These are phyloP conservation scores for Xestia rhomboidea DNA, from an alignment of 2,888 invertebrate species.

Conservation along the genomic window DNA sequence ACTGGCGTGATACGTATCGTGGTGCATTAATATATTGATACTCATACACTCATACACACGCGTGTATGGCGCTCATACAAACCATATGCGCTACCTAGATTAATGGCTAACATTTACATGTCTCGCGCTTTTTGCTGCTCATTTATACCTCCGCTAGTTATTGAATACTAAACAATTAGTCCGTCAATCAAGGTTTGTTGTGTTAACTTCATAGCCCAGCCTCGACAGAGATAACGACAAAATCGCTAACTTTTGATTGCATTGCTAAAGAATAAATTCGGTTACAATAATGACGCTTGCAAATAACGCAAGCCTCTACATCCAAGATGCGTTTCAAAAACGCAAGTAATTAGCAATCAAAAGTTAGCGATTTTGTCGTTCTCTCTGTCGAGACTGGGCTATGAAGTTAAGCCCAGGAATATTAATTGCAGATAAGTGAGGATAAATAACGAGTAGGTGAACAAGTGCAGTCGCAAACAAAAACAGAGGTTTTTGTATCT, in stretches of 20 bases:
- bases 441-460: conserved; percentile 47
- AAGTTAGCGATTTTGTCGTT: no score
- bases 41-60: conserved; percentile 53
- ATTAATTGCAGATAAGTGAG: conserved; percentile 36
- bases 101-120: conserved; percentile 68
- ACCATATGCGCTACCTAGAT: conserved; percentile 61
- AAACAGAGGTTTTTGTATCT: conserved; percentile 25
- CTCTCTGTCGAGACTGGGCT: no score
- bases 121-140: conserved; percentile 52
- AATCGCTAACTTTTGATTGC: no score
- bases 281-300: no score
- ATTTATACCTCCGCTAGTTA: conserved; percentile 44
- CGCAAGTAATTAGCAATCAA: no score
- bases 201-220: conserved; percentile 26
- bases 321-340: no score
- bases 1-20: conserved; percentile 77
- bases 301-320: no score
- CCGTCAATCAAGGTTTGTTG: conserved; percentile 23
- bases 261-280: no score
- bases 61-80: conserved; percentile 33
- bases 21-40: conserved; percentile 77
- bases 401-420: conserved; percentile 13
- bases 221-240: no score
- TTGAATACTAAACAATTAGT: conserved; percentile 56
- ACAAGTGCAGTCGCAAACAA: conserved; percentile 40